Base-by-base conservation (phyloP, 2,888 invertebrate species). In the Proisotoma minuta region DNA sequence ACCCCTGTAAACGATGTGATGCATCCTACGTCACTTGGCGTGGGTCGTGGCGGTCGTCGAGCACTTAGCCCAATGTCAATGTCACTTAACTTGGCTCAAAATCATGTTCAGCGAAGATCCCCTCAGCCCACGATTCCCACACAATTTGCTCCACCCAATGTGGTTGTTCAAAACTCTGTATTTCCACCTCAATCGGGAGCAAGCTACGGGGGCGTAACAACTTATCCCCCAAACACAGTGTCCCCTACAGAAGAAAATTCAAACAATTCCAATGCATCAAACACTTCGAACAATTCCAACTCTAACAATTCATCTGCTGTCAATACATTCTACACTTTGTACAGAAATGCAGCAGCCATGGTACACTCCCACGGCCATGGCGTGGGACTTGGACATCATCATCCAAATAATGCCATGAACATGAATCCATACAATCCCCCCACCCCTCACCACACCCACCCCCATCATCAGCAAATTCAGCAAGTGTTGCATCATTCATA, bases 121-220 rank as follows among this genome's bases (percentile, higher is more conserved):
- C 26, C 3, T 24, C n/a, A 23, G 39, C 34, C 34, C 8, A 34
- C 15, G 8, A 34, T 34, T 8, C 54, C 54, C 15, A 26, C 65
- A 47, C 64, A 65, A 47, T 69, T 72, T 53, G 64, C 71, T 47
- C 71, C 73, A 22, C 73, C 73, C 5, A 73, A 73, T 48, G 73
- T 73, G 2, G 73, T 73, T 1, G 73, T 73, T 10, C 68, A 71
- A 43, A 70, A 65, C 47, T 73, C 73, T 2, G 71, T 71, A 10
- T 73, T 67, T 57, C 73, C 71, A 34, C 71, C 71, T 5, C 78
- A 79, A 49, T 34, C 34, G 8, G 15, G 34, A 10, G 34, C 15
- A 8, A 15, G 34, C 34, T 8, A 15, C 15, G 34, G 34, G 15
- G 34, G 34, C 8, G 34, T 15, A 15, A 34, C 15, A 15, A 15